phyloP scores from a whole-genome alignment of 1,140 invertebrate genomes.

The Anthonomus grandis region DNA sequence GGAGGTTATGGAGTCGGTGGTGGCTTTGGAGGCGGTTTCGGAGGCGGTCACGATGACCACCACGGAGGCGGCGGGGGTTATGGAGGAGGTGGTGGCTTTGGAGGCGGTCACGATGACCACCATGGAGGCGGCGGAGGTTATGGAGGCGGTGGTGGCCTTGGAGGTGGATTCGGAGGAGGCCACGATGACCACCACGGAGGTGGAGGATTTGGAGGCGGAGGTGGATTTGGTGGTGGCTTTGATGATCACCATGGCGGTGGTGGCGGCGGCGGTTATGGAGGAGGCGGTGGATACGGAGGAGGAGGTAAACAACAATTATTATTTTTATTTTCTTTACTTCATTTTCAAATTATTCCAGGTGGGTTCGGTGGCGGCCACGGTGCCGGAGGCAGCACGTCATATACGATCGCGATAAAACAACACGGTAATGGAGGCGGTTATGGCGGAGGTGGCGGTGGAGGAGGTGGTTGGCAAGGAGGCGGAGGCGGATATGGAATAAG shows the following conservation, averaged over 20 bases:
- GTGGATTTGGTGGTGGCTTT: conserved; percentile 24
- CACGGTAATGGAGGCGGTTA: conserved; percentile 28
- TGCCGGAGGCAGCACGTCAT: conserved; percentile 16
- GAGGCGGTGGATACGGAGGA: conserved; percentile 21
- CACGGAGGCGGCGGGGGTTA: conserved; percentile 24
- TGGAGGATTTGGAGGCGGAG: conserved; percentile 16
- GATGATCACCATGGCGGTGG: conserved; percentile 29
- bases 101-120: conserved; percentile 23
- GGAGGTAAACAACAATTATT: conserved; percentile 17
- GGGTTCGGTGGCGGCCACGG: conserved; percentile 23
- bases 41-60: conserved; percentile 8
- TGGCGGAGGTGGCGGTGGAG: conserved; percentile 18
- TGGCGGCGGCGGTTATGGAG: conserved; percentile 20
- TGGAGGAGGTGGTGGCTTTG: too few species aligned
- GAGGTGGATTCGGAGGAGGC: conserved; percentile 28
- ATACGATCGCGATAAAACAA: conserved; percentile 8
- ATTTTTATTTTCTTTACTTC: neutral
- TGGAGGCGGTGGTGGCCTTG: conserved; percentile 26
- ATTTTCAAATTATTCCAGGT: conserved; percentile 1
- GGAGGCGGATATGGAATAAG: conserved; percentile 23
- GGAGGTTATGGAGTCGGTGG: conserved; percentile 15
- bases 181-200: conserved; percentile 19
- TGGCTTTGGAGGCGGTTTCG: conserved; percentile 22
- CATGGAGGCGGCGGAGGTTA: conserved; percentile 31
- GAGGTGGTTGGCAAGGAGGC: conserved; percentile 26